These are phyloP conservation scores for Podocnemis expansa DNA, from an alignment of 2,113 vertebrate genomes.

Conservation along the genomic window DNA sequence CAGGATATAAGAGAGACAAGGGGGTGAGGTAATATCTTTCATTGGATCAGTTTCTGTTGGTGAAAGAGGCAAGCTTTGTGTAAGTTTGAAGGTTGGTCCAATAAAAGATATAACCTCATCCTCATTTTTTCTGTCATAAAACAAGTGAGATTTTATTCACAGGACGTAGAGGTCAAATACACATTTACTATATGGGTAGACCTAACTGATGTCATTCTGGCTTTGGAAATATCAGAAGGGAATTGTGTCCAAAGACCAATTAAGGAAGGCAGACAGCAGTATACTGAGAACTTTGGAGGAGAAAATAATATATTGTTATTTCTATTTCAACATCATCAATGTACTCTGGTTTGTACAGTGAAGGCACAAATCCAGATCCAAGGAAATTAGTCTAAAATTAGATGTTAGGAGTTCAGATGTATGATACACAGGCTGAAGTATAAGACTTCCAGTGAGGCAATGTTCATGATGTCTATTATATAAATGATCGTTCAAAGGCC, in stretches of 20 bases:
- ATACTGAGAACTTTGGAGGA: background rate
- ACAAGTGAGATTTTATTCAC: background rate
- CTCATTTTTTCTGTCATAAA: background rate
- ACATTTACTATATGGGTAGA: background rate
- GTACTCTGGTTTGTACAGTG: background rate
- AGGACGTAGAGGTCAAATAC: background rate
- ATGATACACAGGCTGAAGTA: background rate
- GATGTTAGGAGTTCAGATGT: background rate
- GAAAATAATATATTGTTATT: background rate
- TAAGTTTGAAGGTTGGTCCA: background rate
- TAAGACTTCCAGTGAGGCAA: background rate
- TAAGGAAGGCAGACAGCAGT: background rate
- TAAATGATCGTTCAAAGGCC: background rate
- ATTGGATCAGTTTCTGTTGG: background rate
- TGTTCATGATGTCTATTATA: background rate
- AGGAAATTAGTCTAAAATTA: background rate
- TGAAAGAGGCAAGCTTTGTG: background rate
- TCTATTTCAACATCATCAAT: background rate
- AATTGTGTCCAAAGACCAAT: no score
- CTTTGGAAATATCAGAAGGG: background rate
- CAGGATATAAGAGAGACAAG: background rate
- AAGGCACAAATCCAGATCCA: background rate
- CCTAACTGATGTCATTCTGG: background rate
- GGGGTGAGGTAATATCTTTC: background rate
- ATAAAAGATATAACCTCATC: background rate